Percentiles rank a stretch among this genome's conserved stretches.
phyloP scores from a whole-genome alignment of 2,113 vertebrate genomes.

The Datnioides undecimradiatus region DNA sequence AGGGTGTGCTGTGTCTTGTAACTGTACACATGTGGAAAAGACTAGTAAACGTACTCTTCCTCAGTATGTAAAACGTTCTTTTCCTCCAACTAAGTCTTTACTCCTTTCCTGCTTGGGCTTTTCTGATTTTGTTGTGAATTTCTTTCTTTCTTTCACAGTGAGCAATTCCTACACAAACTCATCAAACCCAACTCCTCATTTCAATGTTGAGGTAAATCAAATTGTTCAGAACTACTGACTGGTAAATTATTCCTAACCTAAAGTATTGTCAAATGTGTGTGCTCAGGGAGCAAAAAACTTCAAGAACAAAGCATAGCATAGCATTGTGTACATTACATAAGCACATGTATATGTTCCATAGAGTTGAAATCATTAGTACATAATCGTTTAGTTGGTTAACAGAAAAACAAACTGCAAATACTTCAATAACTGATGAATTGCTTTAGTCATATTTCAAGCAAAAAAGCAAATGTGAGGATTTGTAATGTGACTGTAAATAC shows the following conservation, averaged over 20 bases:
- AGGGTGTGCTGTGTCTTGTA: slow-evolving; percentile 59
- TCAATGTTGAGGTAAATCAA: neutral
- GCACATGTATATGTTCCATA: no score
- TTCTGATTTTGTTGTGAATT: neutral
- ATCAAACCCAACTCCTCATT: neutral
- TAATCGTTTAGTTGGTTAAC: neutral
- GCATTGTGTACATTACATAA: no score
- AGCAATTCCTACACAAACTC: neutral
- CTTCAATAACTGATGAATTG: neutral
- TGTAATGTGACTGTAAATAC: neutral
- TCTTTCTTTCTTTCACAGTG: neutral
- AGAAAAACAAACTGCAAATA: neutral
- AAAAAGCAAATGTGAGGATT: neutral
- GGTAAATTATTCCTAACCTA: neutral
- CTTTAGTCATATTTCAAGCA: no score
- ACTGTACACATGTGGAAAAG: slow-evolving; percentile 43
- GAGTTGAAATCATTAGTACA: neutral
- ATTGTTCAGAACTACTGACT: no score
- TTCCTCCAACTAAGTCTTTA: neutral
- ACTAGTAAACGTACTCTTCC: neutral
- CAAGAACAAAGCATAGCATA: no score
- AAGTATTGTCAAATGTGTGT: neutral
- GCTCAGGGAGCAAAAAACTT: neutral
- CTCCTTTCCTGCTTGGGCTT: neutral
- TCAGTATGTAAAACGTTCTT: neutral